Evolutionary conservation across 2,888 invertebrate genomes (phyloP), one percentile per base, ranked within the genome.

Genomic region (Emmelina monodactyla): DNA sequence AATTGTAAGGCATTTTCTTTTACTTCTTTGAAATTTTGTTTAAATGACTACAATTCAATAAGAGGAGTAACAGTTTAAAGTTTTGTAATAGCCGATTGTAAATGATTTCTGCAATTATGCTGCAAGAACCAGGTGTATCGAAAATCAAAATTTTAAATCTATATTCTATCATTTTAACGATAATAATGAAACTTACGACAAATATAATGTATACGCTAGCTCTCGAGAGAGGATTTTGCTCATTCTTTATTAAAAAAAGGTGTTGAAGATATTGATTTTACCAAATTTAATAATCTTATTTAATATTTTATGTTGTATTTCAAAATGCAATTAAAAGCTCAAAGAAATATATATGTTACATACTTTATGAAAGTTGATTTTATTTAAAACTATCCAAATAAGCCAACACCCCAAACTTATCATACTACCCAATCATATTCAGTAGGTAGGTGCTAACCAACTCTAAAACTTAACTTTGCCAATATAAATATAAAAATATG

Each of bases 281-380:
- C 86, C 85, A 87, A 85, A 85, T 84, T 84, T 72, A 79, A 82
- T 85, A 85, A 85, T 85, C 86, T 87, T 87, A 87, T 88, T 87
- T 87, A 86, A 86, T 87, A 87, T 87, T 88, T 79, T 79, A 88
- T 87, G 87, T 88, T 88, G 88, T 88, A 88, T 85, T 87, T 88
- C 87, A 86, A 85, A 88, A 87, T 86, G 88, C 88, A 88, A 88
- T 87, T 86, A 87, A 82, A 88, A 86, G 88, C 88, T 88, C 88
- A 88, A 88, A 88, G 88, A 88, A 88, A 88, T 88, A 88, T 85
- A 85, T 88, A 88, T 88, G 88, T 88, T 88, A 88, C 87, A 86
- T 87, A 86, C 84, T 84, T 72, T 66, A 64, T 71, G n/a, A 51
- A 62, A 49, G 57, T 39, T 57, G 55, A 62, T 75, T 76, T 73